Conservation (phyloP, 2,797 vertebrate genomes). For the Syngnathus acus region DNA sequence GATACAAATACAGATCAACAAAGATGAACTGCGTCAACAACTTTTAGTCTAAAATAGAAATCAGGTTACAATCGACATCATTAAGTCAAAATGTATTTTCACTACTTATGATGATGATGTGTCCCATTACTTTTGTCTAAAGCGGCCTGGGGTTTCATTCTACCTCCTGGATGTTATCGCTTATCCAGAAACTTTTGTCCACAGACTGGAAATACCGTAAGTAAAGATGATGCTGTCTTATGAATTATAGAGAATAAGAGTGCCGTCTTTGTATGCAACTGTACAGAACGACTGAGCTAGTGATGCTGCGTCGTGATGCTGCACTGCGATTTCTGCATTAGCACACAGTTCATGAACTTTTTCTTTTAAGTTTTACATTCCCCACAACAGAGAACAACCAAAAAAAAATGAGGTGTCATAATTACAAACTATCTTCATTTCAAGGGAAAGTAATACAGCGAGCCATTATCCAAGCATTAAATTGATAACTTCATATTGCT, state of each 20-base stretch:
- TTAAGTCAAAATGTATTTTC: background rate
- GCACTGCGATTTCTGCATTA: constrained; percentile 5
- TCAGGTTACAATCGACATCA: background rate
- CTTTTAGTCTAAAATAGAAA: background rate
- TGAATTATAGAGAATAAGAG: constrained; percentile 1
- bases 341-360: constrained; percentile 3
- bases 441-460: constrained; percentile 10
- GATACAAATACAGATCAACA: too few relatives aligned
- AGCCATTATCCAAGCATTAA: constrained; percentile 19
- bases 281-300: background rate
- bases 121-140: background rate
- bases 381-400: background rate
- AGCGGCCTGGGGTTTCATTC: background rate
- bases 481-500: constrained; percentile 26
- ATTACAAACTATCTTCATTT: constrained; percentile 22
- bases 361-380: background rate
- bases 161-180: background rate
- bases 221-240: background rate
- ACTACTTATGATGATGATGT: background rate
- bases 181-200: background rate
- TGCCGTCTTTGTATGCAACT: background rate
- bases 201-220: background rate
- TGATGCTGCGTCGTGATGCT: background rate
- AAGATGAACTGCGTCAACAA: too few relatives aligned
- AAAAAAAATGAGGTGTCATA: background rate